Conservation (phyloP, 2,113 vertebrate species). For the Thunnus maccoyii region DNA sequence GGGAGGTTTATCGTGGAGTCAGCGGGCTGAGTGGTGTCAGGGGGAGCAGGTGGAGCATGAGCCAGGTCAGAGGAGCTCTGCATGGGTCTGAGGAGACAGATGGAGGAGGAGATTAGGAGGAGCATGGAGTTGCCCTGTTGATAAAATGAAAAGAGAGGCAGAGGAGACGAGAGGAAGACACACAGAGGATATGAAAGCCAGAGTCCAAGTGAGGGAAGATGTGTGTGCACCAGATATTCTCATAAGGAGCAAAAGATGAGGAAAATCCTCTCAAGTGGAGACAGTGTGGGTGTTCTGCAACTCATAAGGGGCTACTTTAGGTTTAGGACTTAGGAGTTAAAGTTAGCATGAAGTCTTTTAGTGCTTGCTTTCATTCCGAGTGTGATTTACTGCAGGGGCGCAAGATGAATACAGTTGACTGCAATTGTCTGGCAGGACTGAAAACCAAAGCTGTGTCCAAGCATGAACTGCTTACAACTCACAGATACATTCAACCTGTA, state of each 20-base stretch:
- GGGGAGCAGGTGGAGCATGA: slow-evolving; percentile 49
- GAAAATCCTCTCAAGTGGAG: neutral
- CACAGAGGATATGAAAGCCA: slow-evolving; percentile 5
- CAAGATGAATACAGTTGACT: neutral
- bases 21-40: slow-evolving; percentile 39
- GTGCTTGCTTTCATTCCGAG: neutral
- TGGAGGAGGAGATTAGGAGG: slow-evolving; percentile 60
- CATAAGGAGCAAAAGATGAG: neutral
- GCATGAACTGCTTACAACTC: neutral
- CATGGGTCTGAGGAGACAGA: slow-evolving; percentile 58
- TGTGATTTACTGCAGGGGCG: neutral
- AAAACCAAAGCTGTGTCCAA: neutral
- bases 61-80: slow-evolving; percentile 54
- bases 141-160: slow-evolving; percentile 44
- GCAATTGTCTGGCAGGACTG: neutral
- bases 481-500: neutral
- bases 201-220: slow-evolving; percentile 4
- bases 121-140: slow-evolving; percentile 53
- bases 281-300: neutral
- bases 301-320: neutral
- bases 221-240: slow-evolving; percentile 9
- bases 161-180: slow-evolving; percentile 23
- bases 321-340: neutral
- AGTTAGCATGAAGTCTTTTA: neutral
- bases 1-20: slow-evolving; percentile 55